Evolutionary conservation across 2,113 vertebrate genomes (phyloP).

Genomic region (Astatoreochromis straeleni): DNA sequence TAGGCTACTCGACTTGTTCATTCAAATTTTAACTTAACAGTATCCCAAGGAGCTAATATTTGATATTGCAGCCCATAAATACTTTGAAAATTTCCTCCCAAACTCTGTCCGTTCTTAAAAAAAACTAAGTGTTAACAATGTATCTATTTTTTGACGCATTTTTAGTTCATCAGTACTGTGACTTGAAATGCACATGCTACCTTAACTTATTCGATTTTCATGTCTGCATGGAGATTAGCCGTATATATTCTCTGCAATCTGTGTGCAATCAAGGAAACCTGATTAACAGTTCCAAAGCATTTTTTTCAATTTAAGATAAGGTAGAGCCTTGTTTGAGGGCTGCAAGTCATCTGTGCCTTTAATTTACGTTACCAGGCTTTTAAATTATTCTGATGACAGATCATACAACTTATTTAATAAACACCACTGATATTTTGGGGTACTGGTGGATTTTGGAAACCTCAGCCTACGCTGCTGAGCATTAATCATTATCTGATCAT

Average conservation of each 20-base stretch:
- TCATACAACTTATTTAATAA: background rate
- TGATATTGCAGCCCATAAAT: background rate
- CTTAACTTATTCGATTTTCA: background rate
- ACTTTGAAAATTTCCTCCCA: background rate
- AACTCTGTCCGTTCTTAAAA: background rate
- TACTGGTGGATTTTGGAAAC: background rate
- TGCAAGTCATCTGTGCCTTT: background rate
- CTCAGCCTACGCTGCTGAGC: accelerated
- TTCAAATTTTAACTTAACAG: background rate
- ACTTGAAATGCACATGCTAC: background rate
- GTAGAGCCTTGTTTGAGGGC: background rate
- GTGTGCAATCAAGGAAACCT: background rate
- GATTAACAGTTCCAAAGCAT: background rate
- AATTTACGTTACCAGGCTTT: background rate
- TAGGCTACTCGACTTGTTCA: background rate
- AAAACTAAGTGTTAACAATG: background rate
- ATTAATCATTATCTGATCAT: background rate
- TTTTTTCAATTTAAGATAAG: background rate
- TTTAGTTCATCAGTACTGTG: background rate
- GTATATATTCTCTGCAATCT: background rate
- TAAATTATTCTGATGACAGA: background rate
- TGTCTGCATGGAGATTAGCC: background rate
- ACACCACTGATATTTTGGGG: accelerated
- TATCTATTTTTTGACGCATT: background rate
- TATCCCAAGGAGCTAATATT: background rate